These are phyloP conservation scores for Phalacrocorax brasilianus DNA, from an alignment of 2,113 vertebrate genomes.

Conservation along the genomic window DNA sequence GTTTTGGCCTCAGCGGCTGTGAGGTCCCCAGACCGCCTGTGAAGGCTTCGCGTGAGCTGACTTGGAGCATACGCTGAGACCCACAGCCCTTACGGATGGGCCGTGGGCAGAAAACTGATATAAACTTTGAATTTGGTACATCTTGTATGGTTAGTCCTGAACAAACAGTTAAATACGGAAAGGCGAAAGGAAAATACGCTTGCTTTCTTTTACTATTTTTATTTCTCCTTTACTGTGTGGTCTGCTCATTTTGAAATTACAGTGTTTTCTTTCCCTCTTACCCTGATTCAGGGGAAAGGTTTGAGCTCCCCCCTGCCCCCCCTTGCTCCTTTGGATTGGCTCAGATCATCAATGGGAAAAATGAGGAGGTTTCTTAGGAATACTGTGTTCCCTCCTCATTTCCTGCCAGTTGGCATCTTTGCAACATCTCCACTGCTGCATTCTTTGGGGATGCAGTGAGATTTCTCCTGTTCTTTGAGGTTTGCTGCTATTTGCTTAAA, in stretches of 20 bases:
- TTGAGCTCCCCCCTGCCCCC: not conserved
- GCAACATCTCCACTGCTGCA: not conserved
- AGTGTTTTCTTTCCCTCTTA: conserved; percentile 21
- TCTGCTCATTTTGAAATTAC: not conserved
- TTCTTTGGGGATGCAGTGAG: conserved; percentile 10
- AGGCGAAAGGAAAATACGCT: not conserved
- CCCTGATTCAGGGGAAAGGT: conserved; percentile 6
- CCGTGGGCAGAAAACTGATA: rapidly evolving
- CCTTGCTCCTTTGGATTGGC: not conserved
- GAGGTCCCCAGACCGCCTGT: not conserved
- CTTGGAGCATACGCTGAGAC: rapidly evolving
- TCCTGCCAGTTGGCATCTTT: conserved; percentile 35
- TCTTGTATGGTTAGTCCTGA: not conserved
- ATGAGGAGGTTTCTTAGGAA: conserved; percentile 16
- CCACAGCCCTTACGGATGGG: not conserved
- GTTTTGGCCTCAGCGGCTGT: not conserved
- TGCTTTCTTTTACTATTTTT: conserved; percentile 15
- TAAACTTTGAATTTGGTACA: rapidly evolving
- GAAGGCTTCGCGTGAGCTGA: not conserved
- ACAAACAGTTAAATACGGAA: not conserved
- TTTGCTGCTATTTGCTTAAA: conserved; percentile 18
- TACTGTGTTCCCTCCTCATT: not conserved
- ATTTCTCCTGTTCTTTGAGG: conserved; percentile 19
- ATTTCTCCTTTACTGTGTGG: conserved; percentile 14
- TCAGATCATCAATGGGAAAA: not conserved